phyloP scores from a whole-genome alignment of 92 coral and sea anemone genomes.

The Phymanthus crucifer region DNA sequence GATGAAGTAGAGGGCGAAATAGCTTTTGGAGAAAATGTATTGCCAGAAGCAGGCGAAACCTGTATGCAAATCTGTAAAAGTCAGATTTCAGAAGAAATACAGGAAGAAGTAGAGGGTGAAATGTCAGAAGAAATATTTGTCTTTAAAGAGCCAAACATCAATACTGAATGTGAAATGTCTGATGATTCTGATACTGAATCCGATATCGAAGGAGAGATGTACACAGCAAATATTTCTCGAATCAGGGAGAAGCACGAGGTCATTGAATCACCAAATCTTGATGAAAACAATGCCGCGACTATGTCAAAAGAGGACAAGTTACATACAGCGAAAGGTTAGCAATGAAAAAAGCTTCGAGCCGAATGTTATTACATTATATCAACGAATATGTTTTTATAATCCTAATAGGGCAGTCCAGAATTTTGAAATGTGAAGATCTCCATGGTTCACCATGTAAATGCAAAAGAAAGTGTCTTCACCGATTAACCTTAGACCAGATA shows the following conservation, averaged over 20 bases:
- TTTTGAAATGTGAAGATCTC: conserved; percentile 1
- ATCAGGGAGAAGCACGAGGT: neutral
- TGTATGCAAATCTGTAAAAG: neutral
- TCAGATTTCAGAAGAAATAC: neutral
- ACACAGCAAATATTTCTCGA: neutral
- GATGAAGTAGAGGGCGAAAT: conserved; percentile 1
- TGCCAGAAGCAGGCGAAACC: neutral
- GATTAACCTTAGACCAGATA: conserved; percentile 22
- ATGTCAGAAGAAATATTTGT: neutral
- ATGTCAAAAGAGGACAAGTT: neutral
- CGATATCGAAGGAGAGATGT: neutral
- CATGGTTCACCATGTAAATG: conserved; percentile 7
- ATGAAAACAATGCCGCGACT: neutral
- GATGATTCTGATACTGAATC: neutral
- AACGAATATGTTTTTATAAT: neutral
- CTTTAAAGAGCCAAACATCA: neutral
- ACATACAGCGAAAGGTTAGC: neutral
- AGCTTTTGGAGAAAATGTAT: neutral
- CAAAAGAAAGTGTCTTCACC: conserved; percentile 7
- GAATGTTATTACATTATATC: neutral
- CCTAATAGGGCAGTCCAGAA: neutral
- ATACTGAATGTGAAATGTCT: neutral
- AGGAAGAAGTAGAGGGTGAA: neutral
- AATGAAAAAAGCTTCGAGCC: neutral
- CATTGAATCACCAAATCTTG: neutral